phyloP scores from a whole-genome alignment of 1,140 invertebrate species.

The Coelopa frigida region DNA sequence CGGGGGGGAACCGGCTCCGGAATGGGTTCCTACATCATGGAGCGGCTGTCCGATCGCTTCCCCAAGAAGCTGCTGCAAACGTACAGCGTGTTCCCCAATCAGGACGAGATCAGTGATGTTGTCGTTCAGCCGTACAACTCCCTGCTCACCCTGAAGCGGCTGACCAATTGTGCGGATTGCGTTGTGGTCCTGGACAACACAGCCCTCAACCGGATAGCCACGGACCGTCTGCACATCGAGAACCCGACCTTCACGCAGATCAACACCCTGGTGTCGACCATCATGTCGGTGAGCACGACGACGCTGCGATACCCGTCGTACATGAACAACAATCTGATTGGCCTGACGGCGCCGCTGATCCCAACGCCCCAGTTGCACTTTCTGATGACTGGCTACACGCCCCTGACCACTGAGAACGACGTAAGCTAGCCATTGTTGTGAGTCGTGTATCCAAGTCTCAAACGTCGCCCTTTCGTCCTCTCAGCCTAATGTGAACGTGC shows the following conservation, averaged over 20 bases:
- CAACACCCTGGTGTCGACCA: slow-evolving; percentile 96
- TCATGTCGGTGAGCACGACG: slow-evolving; percentile 96
- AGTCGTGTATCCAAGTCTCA: background rate
- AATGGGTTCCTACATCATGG: slow-evolving; percentile 93
- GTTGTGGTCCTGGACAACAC: slow-evolving; percentile 98
- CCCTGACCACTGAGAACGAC: slow-evolving; percentile 78
- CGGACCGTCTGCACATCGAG: slow-evolving; percentile 84
- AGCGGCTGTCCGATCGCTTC: slow-evolving; percentile 89
- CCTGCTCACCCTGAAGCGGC: slow-evolving; percentile 86
- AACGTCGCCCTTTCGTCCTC: background rate
- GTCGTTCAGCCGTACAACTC: slow-evolving; percentile 99
- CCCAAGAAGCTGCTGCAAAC: slow-evolving; percentile 98
- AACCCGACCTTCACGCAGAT: slow-evolving; percentile 97
- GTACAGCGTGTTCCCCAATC: slow-evolving; percentile 98
- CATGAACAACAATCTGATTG: slow-evolving; percentile 98
- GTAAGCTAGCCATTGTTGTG: slow-evolving; percentile 47
- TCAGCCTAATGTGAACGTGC: slow-evolving; percentile 30
- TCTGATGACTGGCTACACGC: slow-evolving; percentile 99
- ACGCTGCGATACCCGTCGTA: slow-evolving; percentile 95
- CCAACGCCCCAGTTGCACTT: slow-evolving; percentile 98
- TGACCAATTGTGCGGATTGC: slow-evolving; percentile 95
- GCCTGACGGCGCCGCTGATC: slow-evolving; percentile 90
- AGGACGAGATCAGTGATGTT: slow-evolving; percentile 97
- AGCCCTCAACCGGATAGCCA: slow-evolving; percentile 91
- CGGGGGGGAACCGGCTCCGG: slow-evolving; percentile 98